These are phyloP conservation scores for Megaustenia siamemsis DNA, from an alignment of 2,888 invertebrate species.

Conservation along the genomic window DNA sequence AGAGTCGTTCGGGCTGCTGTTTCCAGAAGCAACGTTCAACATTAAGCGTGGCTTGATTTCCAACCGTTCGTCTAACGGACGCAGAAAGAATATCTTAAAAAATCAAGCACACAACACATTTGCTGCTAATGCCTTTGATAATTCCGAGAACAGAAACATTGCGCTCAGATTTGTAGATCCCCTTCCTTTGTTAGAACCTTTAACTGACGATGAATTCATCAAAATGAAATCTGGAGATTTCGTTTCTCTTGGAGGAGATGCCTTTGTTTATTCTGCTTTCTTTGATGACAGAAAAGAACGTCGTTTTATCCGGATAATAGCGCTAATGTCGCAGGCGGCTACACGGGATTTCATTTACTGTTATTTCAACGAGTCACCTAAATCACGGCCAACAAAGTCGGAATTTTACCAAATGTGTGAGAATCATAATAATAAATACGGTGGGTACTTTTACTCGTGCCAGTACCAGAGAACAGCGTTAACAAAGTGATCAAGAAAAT, in stretches of 20 bases:
- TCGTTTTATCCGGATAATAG: conserved; percentile 63
- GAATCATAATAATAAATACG: conserved; percentile 71
- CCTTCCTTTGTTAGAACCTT: conserved; percentile 19
- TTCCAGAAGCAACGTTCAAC: conserved; percentile 28
- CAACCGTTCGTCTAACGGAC: not conserved
- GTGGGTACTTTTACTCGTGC: conserved; percentile 74
- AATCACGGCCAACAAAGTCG: conserved; percentile 45
- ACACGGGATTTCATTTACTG: conserved; percentile 61
- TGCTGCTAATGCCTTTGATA: not conserved
- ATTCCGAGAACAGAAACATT: not conserved
- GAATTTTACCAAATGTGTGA: conserved; percentile 74
- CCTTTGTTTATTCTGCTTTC: conserved; percentile 73
- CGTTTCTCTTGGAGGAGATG: conserved; percentile 52
- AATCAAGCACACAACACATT: too few species aligned
- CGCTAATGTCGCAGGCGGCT: conserved; percentile 61
- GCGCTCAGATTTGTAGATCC: not conserved
- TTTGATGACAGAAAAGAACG: conserved; percentile 68
- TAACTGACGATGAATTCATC: not conserved
- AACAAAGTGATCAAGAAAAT: not conserved
- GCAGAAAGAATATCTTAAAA: not conserved
- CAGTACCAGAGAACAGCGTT: conserved; percentile 57
- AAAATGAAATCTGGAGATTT: conserved; percentile 26
- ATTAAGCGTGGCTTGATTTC: not conserved
- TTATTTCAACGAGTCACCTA: conserved; percentile 56
- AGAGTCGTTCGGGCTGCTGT: conserved; percentile 24